Evolutionary conservation across 92 coral and sea anemone species (phyloP).

Genomic region (Meandrina meandrites): DNA sequence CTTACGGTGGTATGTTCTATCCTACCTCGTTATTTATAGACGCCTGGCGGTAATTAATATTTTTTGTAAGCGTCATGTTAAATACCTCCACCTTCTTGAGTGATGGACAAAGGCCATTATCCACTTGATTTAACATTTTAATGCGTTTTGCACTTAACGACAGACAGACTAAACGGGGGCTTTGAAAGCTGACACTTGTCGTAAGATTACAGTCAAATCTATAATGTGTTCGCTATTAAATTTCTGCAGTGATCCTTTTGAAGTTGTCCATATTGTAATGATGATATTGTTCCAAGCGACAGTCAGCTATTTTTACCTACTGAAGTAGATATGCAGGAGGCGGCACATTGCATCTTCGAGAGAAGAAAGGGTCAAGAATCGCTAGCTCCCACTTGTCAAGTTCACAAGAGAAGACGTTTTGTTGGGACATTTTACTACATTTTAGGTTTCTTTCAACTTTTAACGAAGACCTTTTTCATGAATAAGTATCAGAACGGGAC

Average conservation of each 20-base stretch:
- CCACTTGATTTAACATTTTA: not conserved
- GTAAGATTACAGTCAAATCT: not conserved
- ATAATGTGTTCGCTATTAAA: too few species aligned
- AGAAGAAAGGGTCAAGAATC: too few species aligned
- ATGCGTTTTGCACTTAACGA: not conserved
- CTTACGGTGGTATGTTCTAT: not conserved
- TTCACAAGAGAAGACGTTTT: too few species aligned
- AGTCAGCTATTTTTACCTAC: too few species aligned
- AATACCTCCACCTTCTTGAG: not conserved
- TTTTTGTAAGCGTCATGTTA: not conserved
- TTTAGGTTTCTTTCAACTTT: too few species aligned
- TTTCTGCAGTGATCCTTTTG: too few species aligned
- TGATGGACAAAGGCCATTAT: not conserved
- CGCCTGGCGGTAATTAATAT: not conserved
- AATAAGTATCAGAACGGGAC: too few species aligned
- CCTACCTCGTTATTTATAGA: not conserved
- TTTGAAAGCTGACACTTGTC: not conserved
- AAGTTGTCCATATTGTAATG: too few species aligned
- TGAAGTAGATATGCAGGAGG: not conserved
- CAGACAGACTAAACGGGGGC: not conserved
- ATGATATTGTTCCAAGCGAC: not conserved
- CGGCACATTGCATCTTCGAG: too few species aligned
- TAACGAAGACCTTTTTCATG: too few species aligned
- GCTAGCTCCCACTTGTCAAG: too few species aligned
- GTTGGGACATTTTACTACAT: too few species aligned